These are phyloP conservation scores for Verasper variegatus DNA, from an alignment of 2,113 vertebrate species.

Conservation along the genomic window DNA sequence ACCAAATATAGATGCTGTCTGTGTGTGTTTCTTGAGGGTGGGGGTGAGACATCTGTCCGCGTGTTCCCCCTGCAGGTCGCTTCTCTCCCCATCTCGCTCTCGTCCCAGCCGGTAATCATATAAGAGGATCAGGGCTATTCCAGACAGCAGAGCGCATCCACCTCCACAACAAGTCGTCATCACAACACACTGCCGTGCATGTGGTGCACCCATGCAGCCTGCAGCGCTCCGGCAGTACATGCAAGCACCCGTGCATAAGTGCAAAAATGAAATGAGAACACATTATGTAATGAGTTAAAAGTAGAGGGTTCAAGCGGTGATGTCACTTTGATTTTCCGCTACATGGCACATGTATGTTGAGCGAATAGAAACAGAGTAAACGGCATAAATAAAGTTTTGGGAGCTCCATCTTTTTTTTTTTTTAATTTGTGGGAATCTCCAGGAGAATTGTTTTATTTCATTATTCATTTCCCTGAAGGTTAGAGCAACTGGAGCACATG, in stretches of 20 bases:
- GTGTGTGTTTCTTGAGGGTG: slow-evolving; percentile 23
- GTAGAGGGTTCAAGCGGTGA: slow-evolving; percentile 26
- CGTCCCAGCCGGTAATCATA: slow-evolving; percentile 67
- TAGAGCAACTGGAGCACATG: neutral
- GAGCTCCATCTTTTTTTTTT: neutral
- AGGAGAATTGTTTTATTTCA: neutral
- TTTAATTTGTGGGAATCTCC: neutral
- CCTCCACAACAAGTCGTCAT: slow-evolving; percentile 47
- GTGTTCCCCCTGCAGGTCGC: slow-evolving; percentile 44
- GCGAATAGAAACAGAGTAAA: slow-evolving; percentile 22
- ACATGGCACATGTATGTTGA: neutral
- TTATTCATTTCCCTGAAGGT: neutral
- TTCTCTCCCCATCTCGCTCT: slow-evolving; percentile 12
- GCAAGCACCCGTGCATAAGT: slow-evolving; percentile 60
- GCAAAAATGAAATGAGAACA: slow-evolving; percentile 25
- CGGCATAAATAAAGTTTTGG: neutral
- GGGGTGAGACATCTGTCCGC: slow-evolving; percentile 59
- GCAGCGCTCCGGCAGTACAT: slow-evolving; percentile 4
- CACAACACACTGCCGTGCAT: slow-evolving; percentile 60
- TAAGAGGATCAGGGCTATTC: slow-evolving; percentile 80
- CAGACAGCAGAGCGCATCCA: slow-evolving; percentile 69
- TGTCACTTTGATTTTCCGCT: slow-evolving; percentile 46
- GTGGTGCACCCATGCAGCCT: slow-evolving; percentile 61
- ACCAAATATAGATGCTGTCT: slow-evolving; percentile 41
- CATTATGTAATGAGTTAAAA: slow-evolving; percentile 69